Evolutionary conservation across 2,113 vertebrate genomes (phyloP).

Genomic region (Hippocampus barbouri): DNA sequence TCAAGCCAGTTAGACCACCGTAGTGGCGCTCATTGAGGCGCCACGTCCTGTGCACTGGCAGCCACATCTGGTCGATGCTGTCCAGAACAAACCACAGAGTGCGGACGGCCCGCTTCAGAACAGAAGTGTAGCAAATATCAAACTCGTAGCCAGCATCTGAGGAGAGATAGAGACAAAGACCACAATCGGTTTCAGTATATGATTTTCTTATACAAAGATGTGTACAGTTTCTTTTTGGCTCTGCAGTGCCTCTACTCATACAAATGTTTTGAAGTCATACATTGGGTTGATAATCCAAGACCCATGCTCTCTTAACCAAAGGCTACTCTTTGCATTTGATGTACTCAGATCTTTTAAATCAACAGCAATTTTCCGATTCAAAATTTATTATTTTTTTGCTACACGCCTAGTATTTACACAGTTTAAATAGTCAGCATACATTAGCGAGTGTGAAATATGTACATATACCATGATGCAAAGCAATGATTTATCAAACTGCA

Average conservation of each 20-base stretch:
- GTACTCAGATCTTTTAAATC: too few relatives aligned
- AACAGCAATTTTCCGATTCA: too few relatives aligned
- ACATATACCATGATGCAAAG: not conserved
- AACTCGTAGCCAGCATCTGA: slow-evolving; percentile 82
- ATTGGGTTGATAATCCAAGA: not conserved
- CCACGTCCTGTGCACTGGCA: slow-evolving; percentile 85
- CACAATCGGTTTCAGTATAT: not conserved
- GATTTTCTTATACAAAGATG: not conserved
- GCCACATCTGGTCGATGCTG: slow-evolving; percentile 88
- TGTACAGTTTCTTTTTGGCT: slow-evolving; percentile 9
- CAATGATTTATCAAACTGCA: not conserved
- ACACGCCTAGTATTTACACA: not conserved
- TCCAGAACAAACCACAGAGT: slow-evolving; percentile 89
- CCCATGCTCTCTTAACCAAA: not conserved
- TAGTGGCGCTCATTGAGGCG: slow-evolving; percentile 91
- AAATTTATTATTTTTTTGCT: too few relatives aligned
- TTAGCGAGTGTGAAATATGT: not conserved
- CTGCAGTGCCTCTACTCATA: slow-evolving; percentile 8
- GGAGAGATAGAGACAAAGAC: not conserved
- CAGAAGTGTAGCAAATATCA: slow-evolving; percentile 87
- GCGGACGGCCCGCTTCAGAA: slow-evolving; percentile 84
- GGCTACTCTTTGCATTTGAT: not conserved
- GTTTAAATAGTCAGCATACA: not conserved
- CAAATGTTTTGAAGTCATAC: not conserved
- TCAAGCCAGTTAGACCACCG: slow-evolving; percentile 85